Evolutionary conservation across 2,888 invertebrate genomes (phyloP), one percentile per base, ranked within the genome.

Genomic region (Ophraella communa): DNA sequence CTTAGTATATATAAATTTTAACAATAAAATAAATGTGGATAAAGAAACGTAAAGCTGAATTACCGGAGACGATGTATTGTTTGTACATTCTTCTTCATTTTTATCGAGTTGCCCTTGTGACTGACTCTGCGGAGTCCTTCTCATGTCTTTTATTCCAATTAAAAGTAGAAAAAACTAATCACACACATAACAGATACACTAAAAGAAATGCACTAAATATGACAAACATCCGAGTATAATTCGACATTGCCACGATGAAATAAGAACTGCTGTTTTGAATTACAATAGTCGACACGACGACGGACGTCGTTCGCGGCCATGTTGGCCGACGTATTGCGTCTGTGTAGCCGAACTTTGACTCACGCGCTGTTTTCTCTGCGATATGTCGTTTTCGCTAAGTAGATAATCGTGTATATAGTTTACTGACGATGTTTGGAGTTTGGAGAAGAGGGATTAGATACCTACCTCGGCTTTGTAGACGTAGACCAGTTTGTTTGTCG

Each of bases 11-110:
- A n/a, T n/a, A n/a, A 30, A 7, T 21, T 23, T 21, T 11, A 14
- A 39, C 3, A 33, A 20, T 3, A n/a, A 63, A 53, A 57, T 5
- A 59, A 33, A 20, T 20, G 20, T 66, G 64, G 66, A 23, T 68
- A 62, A 68, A 24, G 45, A 53, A 57, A 61, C 47, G 14, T 23
- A 52, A 56, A 42, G 71, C 81, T 10, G 30, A 11, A 30, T 79
- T 82, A 86, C 86, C 81, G 85, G 84, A 54, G 85, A 83, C 71
- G 85, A 84, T 71, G 85, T 83, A n/a, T n/a, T n/a, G 5, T 70
- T 66, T 73, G 84, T 84, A 71, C 85, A 82, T 71, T 86, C 86
- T 75, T 85, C 86, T 70, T 86, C 85, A 73, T 83, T 84, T 71
- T 83, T 81, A 64, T 83, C 82, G 62, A 79, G 76, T 67, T 81